phyloP scores from a whole-genome alignment of 2,797 vertebrate species.

The Cuculus canorus region DNA sequence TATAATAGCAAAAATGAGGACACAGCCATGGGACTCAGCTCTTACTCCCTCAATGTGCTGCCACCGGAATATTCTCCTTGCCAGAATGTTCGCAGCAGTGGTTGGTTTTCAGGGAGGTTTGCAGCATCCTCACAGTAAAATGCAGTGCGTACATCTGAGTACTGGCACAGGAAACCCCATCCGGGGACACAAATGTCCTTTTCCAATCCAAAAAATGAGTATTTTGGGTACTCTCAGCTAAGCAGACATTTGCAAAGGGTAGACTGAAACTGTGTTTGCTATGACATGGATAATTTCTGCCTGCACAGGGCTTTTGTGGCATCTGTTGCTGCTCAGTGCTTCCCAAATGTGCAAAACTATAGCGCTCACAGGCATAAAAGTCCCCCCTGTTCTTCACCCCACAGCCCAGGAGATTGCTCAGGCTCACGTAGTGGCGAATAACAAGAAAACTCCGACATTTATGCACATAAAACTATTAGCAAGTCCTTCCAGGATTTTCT shows the following conservation, averaged over 20 bases:
- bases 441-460: neutral
- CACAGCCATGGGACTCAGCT: neutral
- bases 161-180: neutral
- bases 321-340: neutral
- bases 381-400: neutral
- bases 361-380: neutral
- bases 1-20: neutral
- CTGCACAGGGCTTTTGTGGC: neutral
- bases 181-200: neutral
- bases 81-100: neutral
- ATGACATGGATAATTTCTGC: neutral
- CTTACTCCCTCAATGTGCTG: neutral
- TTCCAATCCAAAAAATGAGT: neutral
- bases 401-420: neutral
- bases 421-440: neutral
- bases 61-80: accelerated
- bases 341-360: neutral
- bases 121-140: neutral
- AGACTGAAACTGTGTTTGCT: neutral
- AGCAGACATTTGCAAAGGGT: neutral
- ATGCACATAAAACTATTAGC: neutral
- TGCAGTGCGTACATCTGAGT: neutral
- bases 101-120: neutral
- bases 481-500: neutral
- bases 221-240: neutral